Evolutionary conservation across 2,888 invertebrate species (phyloP).

Genomic region (Dyspetes luteomarginatus): DNA sequence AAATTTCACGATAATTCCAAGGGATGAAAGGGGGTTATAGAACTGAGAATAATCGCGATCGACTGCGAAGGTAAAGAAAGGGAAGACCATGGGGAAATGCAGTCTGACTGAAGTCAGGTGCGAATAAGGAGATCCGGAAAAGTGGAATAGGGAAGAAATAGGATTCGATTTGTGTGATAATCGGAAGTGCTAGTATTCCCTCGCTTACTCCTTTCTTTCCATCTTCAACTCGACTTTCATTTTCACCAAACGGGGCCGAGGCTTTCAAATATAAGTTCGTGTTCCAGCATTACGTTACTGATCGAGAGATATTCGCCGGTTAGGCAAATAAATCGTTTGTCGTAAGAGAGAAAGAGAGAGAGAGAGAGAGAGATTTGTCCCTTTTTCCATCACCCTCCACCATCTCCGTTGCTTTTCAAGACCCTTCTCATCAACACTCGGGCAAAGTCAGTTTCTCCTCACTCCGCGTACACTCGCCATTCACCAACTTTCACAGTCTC

Average conservation of each 20-base stretch:
- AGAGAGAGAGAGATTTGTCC: no score
- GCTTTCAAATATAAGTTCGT: conserved; percentile 47
- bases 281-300: conserved; percentile 19
- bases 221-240: conserved; percentile 11
- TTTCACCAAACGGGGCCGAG: not conserved
- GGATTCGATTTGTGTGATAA: conserved; percentile 73
- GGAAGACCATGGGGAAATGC: conserved; percentile 1
- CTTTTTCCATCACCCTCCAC: conserved; percentile 62
- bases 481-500: conserved; percentile 58
- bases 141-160: conserved; percentile 72
- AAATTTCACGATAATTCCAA: not conserved
- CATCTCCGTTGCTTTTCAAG: conserved; percentile 59
- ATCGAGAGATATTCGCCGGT: conserved; percentile 51
- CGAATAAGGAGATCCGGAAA: conserved; percentile 64
- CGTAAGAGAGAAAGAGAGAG: no score
- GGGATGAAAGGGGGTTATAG: conserved; percentile 9
- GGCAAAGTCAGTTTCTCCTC: not conserved
- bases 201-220: not conserved
- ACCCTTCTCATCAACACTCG: not conserved
- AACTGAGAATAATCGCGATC: conserved; percentile 42
- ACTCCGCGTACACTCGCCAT: not conserved
- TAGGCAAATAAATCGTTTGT: conserved; percentile 68
- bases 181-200: conserved; percentile 67
- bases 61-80: conserved; percentile 6
- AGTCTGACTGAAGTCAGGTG: conserved; percentile 56